Conservation (phyloP, 2,888 invertebrate genomes). For the Entomobrya proxima region DNA sequence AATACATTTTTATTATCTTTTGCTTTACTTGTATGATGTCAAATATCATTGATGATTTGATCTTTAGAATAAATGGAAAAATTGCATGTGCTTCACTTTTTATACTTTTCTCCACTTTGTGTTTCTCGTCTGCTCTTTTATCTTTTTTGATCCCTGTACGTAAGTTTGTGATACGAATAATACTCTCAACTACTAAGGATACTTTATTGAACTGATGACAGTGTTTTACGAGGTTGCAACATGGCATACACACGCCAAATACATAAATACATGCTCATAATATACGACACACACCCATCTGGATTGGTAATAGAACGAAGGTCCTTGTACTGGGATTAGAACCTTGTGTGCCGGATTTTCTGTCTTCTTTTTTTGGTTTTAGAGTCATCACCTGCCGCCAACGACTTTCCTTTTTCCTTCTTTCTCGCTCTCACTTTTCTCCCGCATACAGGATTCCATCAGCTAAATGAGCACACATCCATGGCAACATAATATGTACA, state of each 20-base stretch:
- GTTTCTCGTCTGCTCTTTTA: not conserved
- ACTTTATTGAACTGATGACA: not conserved
- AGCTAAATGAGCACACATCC: constrained; percentile 46
- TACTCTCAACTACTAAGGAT: no score
- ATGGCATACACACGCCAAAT: constrained; percentile 28
- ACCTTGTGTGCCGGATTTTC: constrained; percentile 19
- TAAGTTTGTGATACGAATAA: no score
- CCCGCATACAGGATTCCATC: constrained; percentile 27
- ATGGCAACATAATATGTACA: not conserved
- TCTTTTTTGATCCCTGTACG: no score
- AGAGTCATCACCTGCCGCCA: constrained; percentile 67
- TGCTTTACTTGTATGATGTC: not conserved
- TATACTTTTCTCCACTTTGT: constrained; percentile 10
- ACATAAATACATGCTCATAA: no score
- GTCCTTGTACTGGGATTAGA: constrained; percentile 6
- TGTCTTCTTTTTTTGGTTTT: constrained; percentile 52
- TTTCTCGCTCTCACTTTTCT: not conserved
- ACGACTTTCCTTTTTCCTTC: constrained; percentile 41
- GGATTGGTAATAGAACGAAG: constrained; percentile 45
- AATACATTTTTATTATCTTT: no score
- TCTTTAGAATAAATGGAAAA: not conserved
- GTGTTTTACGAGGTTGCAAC: constrained; percentile 52
- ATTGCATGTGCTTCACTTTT: constrained; percentile 4
- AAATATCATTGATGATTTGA: constrained; percentile 10
- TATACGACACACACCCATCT: constrained; percentile 46